phyloP scores from a whole-genome alignment of 2,113 vertebrate genomes.

The Anolis carolinensis region DNA sequence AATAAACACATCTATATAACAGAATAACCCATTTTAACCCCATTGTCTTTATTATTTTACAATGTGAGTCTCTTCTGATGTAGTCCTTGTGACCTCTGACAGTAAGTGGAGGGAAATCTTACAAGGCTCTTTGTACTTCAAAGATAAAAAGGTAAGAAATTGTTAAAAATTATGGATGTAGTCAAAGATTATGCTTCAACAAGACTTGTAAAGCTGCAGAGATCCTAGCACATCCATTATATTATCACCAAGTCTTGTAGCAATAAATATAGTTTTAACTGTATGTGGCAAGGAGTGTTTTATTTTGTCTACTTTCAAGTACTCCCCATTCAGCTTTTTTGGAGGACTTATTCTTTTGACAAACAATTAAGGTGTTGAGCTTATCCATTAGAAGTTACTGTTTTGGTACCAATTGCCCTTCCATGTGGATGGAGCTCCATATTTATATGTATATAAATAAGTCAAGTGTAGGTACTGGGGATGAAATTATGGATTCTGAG shows the following conservation, averaged over 20 bases:
- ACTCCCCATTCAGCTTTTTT: neutral
- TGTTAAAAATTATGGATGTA: neutral
- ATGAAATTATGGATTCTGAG: no score
- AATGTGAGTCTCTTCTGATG: neutral
- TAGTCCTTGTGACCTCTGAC: neutral
- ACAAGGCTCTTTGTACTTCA: neutral
- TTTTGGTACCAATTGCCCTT: no score
- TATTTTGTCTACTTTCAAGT: neutral
- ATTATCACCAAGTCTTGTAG: neutral
- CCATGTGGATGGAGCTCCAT: no score
- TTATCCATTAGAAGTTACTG: no score
- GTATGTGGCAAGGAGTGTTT: neutral
- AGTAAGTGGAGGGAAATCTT: neutral
- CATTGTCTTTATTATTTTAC: neutral
- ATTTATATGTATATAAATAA: no score
- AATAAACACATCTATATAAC: neutral
- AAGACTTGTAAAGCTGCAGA: neutral
- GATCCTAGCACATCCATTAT: neutral
- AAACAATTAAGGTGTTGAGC: no score
- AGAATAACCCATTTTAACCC: neutral
- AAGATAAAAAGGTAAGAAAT: neutral
- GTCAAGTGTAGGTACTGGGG: no score
- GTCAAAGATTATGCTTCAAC: neutral
- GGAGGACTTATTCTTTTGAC: no score
- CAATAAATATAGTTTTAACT: neutral